Conservation (phyloP, 1,140 invertebrate genomes). For the Papilio helenus region DNA sequence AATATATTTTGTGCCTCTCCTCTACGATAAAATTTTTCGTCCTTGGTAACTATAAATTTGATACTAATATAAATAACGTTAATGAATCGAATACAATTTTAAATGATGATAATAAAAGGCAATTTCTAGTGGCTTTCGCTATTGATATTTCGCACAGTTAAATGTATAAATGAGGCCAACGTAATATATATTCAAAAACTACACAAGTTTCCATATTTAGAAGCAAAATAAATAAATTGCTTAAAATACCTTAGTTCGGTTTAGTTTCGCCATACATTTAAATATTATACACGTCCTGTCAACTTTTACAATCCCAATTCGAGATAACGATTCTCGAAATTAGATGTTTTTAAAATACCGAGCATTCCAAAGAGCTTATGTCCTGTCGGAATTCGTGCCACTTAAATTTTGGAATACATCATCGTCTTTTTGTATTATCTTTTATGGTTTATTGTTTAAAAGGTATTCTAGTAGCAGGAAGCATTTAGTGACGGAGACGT, state of each 20-base stretch:
- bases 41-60: not conserved
- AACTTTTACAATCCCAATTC: slow-evolving; percentile 47
- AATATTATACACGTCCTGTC: slow-evolving; percentile 34
- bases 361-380: slow-evolving; percentile 54
- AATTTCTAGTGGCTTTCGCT: not conserved
- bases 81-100: not conserved
- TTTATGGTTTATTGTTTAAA: slow-evolving; percentile 68
- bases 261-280: slow-evolving; percentile 19
- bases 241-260: not conserved
- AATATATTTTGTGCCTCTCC: not conserved
- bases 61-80: not conserved
- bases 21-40: not conserved
- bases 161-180: slow-evolving; percentile 8
- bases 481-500: slow-evolving; percentile 61
- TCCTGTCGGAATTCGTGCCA: slow-evolving; percentile 52
- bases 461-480: slow-evolving; percentile 57
- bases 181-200: not conserved
- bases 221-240: slow-evolving; percentile 8
- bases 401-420: slow-evolving; percentile 64
- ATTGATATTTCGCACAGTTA: not conserved
- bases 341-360: slow-evolving; percentile 44
- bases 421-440: slow-evolving; percentile 64
- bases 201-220: not conserved
- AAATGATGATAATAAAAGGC: not conserved
- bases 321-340: slow-evolving; percentile 49